Evolutionary conservation across 2,797 vertebrate species (phyloP), one percentile per base, ranked within the genome.

Genomic region (Sylvilagus floridanus): DNA sequence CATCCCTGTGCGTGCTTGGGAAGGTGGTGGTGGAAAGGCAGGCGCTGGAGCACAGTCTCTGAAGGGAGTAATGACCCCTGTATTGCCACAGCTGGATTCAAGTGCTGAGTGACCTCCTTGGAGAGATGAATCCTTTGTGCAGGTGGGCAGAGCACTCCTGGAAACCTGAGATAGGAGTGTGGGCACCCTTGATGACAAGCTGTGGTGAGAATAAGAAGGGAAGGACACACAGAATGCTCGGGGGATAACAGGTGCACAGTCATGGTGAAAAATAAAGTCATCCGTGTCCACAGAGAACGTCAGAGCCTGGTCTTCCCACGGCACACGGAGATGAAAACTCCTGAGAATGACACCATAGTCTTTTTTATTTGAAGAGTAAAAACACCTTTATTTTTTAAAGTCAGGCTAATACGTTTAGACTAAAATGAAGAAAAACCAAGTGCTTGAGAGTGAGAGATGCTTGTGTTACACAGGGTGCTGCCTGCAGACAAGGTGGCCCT

Each of bases 31-130:
- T 57, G 22, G 66, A 83, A 22, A 37, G n/a, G 52, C 19, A 47
- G 68, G 66, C 14, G 13, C 26, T 5, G 7, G 30, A 0, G 9
- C 9, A 0, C 4, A 3, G 14, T 26, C 13, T 32, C 1, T 8
- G 37, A 4, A 26, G 6, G 1, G 1, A 28, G 22, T 0, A 0
- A 24, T 4, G 37, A 19, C 24, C 32, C 57, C 19, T 10, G 17
- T 4, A 52, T 32, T n/a, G 32, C 28, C n/a, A 12, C 6, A 37
- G 2, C 26, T 62, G 5, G 21, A 60, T 28, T 63, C 60, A 26
- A 13, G 54, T 0, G 0, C 22, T 32, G 35, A 76, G 11, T 24
- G 52, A 32, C 30, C 73, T 35, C 6, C 60, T 22, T 30, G 32
- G 22, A 73, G 85, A 8, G 66, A n/a, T 63, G 81, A 50, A 37